phyloP scores from a whole-genome alignment of 2,113 vertebrate species.

The Varanus komodoensis region DNA sequence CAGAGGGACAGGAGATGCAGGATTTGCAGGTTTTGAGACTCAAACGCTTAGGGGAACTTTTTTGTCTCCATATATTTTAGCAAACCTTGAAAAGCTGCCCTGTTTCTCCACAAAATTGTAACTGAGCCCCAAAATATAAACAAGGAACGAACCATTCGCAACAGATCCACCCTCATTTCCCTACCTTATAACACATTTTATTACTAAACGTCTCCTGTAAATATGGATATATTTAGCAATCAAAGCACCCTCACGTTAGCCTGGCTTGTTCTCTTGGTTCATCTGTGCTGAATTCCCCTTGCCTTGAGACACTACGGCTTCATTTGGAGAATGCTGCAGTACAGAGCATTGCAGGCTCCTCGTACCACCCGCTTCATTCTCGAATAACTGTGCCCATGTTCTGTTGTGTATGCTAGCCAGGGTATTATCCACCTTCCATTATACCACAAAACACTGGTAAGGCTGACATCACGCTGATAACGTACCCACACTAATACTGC shows the following conservation, averaged over 20 bases:
- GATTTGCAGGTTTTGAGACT: not conserved
- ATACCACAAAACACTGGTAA: conserved; percentile 7
- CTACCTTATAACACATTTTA: conserved; percentile 23
- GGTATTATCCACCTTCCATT: not conserved
- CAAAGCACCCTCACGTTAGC: not conserved
- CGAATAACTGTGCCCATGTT: conserved; percentile 16
- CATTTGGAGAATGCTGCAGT: conserved; percentile 21
- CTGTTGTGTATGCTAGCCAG: not conserved
- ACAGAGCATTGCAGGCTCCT: conserved; percentile 17
- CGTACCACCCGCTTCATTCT: conserved; percentile 4
- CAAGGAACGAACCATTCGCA: not conserved
- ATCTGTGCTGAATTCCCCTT: conserved; percentile 13
- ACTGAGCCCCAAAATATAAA: conserved; percentile 2
- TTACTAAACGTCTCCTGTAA: conserved; percentile 23
- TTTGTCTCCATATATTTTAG: not conserved
- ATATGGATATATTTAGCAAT: conserved; percentile 37
- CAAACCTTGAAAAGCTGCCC: not conserved
- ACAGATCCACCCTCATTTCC: not conserved
- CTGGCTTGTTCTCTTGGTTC: conserved; percentile 3
- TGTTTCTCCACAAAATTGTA: not conserved
- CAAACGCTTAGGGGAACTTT: conserved; percentile 6
- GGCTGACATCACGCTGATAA: conserved; percentile 19
- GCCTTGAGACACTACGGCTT: conserved; percentile 22
- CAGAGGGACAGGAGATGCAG: not conserved
- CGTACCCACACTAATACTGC: conserved; percentile 5